phyloP scores from a whole-genome alignment of 2,113 vertebrate species.

The Ceyx melanurus region DNA sequence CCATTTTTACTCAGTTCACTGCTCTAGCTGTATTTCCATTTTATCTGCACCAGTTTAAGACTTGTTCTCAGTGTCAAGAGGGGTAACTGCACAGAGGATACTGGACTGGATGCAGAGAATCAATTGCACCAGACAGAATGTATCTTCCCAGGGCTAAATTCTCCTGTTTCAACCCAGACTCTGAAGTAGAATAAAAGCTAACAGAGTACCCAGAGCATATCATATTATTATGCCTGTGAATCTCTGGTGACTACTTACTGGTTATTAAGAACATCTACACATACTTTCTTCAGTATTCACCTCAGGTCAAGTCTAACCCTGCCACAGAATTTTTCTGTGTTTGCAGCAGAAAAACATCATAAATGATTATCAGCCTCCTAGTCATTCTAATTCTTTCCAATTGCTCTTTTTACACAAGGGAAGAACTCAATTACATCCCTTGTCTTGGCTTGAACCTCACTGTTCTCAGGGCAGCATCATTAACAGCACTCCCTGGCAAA shows the following conservation, averaged over 20 bases:
- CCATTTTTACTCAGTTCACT: not conserved
- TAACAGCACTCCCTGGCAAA: not conserved
- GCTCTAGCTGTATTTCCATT: not conserved
- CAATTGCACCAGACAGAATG: not conserved
- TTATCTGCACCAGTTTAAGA: not conserved
- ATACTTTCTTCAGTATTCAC: not conserved
- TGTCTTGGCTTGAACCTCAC: not conserved
- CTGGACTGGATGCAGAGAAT: not conserved
- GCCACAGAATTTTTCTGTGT: not conserved
- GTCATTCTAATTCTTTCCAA: not conserved
- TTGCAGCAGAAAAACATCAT: not conserved
- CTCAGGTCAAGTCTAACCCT: not conserved
- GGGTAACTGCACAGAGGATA: not conserved
- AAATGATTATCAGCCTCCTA: not conserved
- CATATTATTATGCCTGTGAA: not conserved
- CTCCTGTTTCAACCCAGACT: not conserved
- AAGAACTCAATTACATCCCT: not conserved
- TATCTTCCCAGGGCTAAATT: not conserved
- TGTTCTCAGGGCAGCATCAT: not conserved
- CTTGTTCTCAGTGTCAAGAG: not conserved
- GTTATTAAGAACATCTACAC: not conserved
- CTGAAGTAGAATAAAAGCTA: not conserved
- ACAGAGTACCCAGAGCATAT: not conserved
- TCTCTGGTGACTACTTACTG: not conserved
- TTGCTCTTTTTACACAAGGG: not conserved